Base-by-base conservation (phyloP, 2,888 invertebrate genomes). In the Trissonchulus latispiculum region DNA sequence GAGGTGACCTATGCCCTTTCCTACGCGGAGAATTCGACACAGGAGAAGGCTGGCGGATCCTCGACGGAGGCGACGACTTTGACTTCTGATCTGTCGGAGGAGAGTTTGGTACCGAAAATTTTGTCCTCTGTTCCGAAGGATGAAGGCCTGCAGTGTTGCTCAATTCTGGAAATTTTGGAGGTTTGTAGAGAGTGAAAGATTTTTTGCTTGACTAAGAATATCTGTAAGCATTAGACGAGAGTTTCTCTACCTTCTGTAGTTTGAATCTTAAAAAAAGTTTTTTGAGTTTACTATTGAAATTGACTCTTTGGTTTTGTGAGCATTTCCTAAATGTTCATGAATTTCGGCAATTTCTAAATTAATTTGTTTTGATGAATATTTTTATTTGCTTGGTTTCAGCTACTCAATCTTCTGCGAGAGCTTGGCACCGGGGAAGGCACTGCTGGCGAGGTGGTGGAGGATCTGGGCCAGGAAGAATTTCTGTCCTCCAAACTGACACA, bases 401-500 rank as follows among this genome's bases (percentile, higher is more conserved):
- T 48, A 15, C 48, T 48, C 8, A 48, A 8, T 23, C 23, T 23
- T 23, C 48, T 48, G 48, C 8, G 23, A 48, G 8, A 23, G 48
- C 48, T 48, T 8, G 48, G 48, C 48, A 48, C 48, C 23, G 8
- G 48, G 8, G 48, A 48, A 23, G 48, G 48, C 23, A 8, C 8
- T 23, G 8, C 48, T 8, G 8, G 8, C 8, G 48, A 48, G 8
- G 23, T 48, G 8, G 36, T 23, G 8, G 69, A 68, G 23, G 23
- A n/a, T 3, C 2, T 68, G 8, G 35, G 36, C n/a, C 36, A 32
- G 32, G 31, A 36, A 15, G 95, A 94, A 83, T 90, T 94, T 81
- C 92, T 94, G 82, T 93, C 94, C 85, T 94, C 95, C 85, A 93
- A 97, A 78, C 93, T 97, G 67, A 95, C 91, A 82, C 86, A 87